Base-by-base conservation (phyloP, 2,113 vertebrate species). In the Aspidoscelis tigris region DNA sequence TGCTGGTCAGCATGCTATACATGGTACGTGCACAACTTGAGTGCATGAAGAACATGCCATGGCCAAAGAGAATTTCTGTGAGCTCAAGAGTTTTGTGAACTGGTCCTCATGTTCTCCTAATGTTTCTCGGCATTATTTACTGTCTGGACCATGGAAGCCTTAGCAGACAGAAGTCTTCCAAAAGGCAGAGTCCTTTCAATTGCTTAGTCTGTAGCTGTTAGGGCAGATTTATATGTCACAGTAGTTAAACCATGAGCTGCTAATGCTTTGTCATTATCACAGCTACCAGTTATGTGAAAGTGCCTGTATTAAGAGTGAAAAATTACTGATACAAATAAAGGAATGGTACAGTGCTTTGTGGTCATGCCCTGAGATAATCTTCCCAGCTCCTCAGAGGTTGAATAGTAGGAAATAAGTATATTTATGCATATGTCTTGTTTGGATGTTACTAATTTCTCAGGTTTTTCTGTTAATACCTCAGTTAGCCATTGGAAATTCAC, bases 211-310 rank as follows among this genome's bases (percentile, higher is more conserved):
- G 7, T 39, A 43, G n/a, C 21, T 50, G 21, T 66, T 74, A 55
- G 21, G n/a, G 77, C 69, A 66, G 55, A 64, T 7, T 76, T 86
- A 80, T 82, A 65, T 65, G 70, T 58, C 20, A 75, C 7, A n/a
- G 70, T 72, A 39, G n/a, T 88, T 50, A 0, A 82, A 86, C 72
- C 22, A 21, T 82, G 72, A 68, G 88, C 33, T 43, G 61, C 71
- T 69, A 82, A 81, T 89, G 76, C 76, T 24, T 44, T 90, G 89
- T 90, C 91, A 90, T 83, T 82, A 5, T 86, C 73, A 83, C 78
- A 76, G 18, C 44, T 75, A 75, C 55, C 71, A 82, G 71, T 24
- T 47, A 41, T 75, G 61, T 9, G 11, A 71, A 78, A n/a, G 65
- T n/a, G 50, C 22, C 68, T n/a, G 21, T 58, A 21, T 78, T 58